Evolutionary conservation across 2,888 invertebrate genomes (phyloP), one percentile per base, ranked within the genome.

Genomic region (Agriopis aurantiaria): DNA sequence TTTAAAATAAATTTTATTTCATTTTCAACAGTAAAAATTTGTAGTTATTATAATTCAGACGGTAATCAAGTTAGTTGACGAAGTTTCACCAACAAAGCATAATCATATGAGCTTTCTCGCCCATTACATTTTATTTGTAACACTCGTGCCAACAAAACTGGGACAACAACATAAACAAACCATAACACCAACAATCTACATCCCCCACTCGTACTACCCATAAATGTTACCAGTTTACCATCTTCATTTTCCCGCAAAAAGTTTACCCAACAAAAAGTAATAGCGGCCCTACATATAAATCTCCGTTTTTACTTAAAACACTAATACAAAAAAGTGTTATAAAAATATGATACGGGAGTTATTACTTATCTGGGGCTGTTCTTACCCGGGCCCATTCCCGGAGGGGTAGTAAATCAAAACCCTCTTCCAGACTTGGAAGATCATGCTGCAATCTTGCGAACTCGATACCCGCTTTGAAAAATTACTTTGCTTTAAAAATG

Each of bases 401-500:
- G 7, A 85, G 82, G 89, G 80, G 78, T 80, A 79, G 78, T 89
- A 88, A 89, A 89, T 89, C 88, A 88, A 83, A 82, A 84, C 87
- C 88, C 87, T 81, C 84, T 83, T 82, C 81, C 82, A 81, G 87
- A 87, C 89, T 85, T 86, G 86, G 84, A 87, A 90, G 87, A 90
- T 87, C 87, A 83, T 82, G 80, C 81, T 80, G 82, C 84, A 85
- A 88, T 87, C 89, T 86, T 80, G 79, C 80, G 76, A 84, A 83
- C 82, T 80, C 81, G 84, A 85, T 86, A 85, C 82, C 78, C 76
- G 78, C 78, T 80, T 81, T 81, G 79, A 83, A 81, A 86, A 85
- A 86, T 85, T 80, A 78, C 79, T 76, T 75, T 68, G 69, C 68
- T 69, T 73, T 76, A 77, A 76, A 80, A 81, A 82, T 75, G 70